Percentiles rank a stretch among this genome's conserved stretches.
These are phyloP conservation scores for Ichneumoninae sp. DNA, from an alignment of 2,888 invertebrate genomes.

Conservation along the genomic window DNA sequence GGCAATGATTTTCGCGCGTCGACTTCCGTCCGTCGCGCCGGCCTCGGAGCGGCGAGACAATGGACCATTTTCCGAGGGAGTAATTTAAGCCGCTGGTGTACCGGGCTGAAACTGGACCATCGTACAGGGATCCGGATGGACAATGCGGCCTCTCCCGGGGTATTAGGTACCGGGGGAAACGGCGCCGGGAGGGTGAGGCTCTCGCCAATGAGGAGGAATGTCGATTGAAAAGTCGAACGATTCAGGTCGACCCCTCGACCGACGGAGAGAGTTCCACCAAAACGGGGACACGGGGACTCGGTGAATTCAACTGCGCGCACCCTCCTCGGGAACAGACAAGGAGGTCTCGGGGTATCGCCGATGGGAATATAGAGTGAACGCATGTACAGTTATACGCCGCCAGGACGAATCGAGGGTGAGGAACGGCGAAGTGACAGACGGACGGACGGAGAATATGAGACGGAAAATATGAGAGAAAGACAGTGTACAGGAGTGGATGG, in stretches of 20 bases:
- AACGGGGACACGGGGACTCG: slow-evolving; percentile 62
- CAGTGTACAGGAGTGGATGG: slow-evolving; percentile 24
- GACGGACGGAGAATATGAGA: slow-evolving; percentile 41
- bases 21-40: background rate
- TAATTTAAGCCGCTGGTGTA: slow-evolving; percentile 54
- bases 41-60: slow-evolving; percentile 41
- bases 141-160: slow-evolving; percentile 48
- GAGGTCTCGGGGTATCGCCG: slow-evolving; percentile 6
- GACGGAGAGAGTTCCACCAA: slow-evolving; percentile 48
- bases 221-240: slow-evolving; percentile 68
- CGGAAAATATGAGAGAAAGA: slow-evolving; percentile 46
- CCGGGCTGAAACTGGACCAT: slow-evolving; percentile 65
- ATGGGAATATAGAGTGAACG: slow-evolving; percentile 17
- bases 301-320: slow-evolving; percentile 56
- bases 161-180: slow-evolving; percentile 58
- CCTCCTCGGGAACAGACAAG: slow-evolving; percentile 30
- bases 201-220: slow-evolving; percentile 65
- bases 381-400: background rate
- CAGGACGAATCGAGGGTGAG: slow-evolving; percentile 41
- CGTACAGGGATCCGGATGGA: slow-evolving; percentile 50
- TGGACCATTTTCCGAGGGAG: slow-evolving; percentile 52
- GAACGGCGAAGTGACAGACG: slow-evolving; percentile 40
- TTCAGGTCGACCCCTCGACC: slow-evolving; percentile 65
- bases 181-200: slow-evolving; percentile 48
- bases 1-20: background rate